These are phyloP conservation scores for Rutilus rutilus DNA, from an alignment of 2,113 vertebrate genomes.

Conservation along the genomic window DNA sequence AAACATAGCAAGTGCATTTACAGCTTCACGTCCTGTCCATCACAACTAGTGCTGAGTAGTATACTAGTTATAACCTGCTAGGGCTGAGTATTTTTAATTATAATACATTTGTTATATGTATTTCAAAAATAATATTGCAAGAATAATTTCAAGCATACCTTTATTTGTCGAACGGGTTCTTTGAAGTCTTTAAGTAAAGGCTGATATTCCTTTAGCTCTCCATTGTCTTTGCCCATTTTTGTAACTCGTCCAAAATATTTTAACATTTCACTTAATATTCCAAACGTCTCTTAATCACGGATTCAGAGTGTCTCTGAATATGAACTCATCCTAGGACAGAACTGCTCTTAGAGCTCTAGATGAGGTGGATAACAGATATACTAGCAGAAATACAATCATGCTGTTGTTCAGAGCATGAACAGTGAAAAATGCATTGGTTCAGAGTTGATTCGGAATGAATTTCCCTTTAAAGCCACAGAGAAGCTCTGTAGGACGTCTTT, in stretches of 20 bases:
- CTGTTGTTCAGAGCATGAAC: slow-evolving; percentile 39
- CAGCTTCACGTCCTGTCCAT: background rate
- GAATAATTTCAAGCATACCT: slow-evolving; percentile 61
- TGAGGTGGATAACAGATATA: slow-evolving; percentile 39
- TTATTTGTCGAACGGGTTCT: slow-evolving; percentile 41
- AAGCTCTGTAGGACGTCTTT: background rate
- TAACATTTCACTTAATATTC: background rate
- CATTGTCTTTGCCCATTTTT: slow-evolving; percentile 61
- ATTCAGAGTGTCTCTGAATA: slow-evolving; percentile 2
- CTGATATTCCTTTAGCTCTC: slow-evolving; percentile 65
- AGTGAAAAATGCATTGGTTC: slow-evolving; percentile 4
- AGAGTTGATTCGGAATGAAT: slow-evolving; percentile 15
- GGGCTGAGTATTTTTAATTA: background rate
- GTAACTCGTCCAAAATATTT: background rate
- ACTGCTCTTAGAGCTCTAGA: background rate
- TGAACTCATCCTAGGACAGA: slow-evolving; percentile 29
- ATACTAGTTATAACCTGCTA: background rate
- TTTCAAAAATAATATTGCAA: background rate
- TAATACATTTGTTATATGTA: background rate
- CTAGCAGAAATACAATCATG: slow-evolving; percentile 40
- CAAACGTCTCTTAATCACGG: background rate
- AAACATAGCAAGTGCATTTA: no score
- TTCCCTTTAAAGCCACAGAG: slow-evolving; percentile 5
- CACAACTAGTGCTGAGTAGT: background rate
- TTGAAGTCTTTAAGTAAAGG: slow-evolving; percentile 68